Percentiles rank a stretch among this genome's conserved stretches.
phyloP scores from a whole-genome alignment of 2,797 vertebrate genomes.

The Rhinophrynus dorsalis region DNA sequence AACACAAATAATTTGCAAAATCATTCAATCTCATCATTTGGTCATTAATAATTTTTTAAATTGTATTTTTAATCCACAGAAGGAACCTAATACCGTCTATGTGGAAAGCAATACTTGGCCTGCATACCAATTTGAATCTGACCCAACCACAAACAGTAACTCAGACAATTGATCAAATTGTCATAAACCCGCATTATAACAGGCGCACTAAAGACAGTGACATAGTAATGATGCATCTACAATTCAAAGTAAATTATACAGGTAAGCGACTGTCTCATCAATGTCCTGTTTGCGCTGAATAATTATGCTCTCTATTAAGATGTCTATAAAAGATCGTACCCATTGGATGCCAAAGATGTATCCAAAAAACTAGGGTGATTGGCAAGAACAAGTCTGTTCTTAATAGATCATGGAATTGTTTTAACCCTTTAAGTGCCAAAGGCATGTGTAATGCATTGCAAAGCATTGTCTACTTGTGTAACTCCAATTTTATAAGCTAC shows the following conservation, averaged over 20 bases:
- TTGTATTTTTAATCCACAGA: constrained; percentile 62
- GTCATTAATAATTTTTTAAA: constrained; percentile 31
- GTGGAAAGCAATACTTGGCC: constrained; percentile 79
- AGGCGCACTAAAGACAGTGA: constrained; percentile 79
- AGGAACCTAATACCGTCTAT: constrained; percentile 72
- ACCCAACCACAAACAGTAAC: constrained; percentile 60
- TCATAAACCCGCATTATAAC: constrained; percentile 81
- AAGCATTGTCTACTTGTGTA: no score
- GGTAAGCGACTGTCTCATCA: constrained; percentile 61
- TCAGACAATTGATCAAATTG: constrained; percentile 69
- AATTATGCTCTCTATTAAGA: neutral
- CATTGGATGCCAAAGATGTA: no score
- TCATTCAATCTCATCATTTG: constrained; percentile 35
- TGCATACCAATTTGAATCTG: constrained; percentile 66
- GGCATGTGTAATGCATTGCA: no score
- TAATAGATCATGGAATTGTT: no score
- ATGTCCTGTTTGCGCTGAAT: neutral
- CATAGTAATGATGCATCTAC: constrained; percentile 85
- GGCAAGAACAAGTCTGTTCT: no score
- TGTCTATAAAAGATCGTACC: no score
- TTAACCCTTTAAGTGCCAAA: no score
- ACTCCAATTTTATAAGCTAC: no score
- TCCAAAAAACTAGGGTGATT: no score
- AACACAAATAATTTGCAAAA: constrained; percentile 10
- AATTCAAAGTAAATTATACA: constrained; percentile 75